Base-by-base conservation (phyloP, 2,113 vertebrate genomes). In the Amblyopsis rosae region DNA sequence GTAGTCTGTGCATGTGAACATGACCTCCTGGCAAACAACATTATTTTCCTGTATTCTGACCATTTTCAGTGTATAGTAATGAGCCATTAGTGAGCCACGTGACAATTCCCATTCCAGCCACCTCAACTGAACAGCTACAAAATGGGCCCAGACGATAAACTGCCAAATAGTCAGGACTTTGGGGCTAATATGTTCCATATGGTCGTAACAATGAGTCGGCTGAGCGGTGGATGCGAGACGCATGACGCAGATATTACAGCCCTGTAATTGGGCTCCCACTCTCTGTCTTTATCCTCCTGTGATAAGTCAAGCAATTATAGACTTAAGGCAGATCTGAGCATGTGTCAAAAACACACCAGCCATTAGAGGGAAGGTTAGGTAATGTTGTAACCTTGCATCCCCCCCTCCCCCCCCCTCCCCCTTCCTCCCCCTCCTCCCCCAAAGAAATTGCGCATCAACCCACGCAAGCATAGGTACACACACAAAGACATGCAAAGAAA, bases 291-390 rank as follows among this genome's bases (percentile, higher is more conserved):
- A 65, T 56, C n/a, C 12, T 55, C 65, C 63, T 64, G 54, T 60
- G 59, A 72, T 86, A 77, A 87, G 86, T 89, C 80, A 83, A 33
- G 67, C 35, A 65, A 55, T 79, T 75, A 72, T 47, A 54, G 54
- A 49, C 41, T 26, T 56, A n/a, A 10, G 46, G 50, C 3, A 26
- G n/a, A 58, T 32, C 50, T 62, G 8, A 47, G 65, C 67, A 46
- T n/a, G 62, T 68, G 62, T 69, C 57, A 69, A 62, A 71, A 33
- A 59, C 48, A 65, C 61, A 48, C 46, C 65, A 7, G 12, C 26
- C 45, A 1, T 68, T 26, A 59, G 59, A 67, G 8, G 33, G 26
- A 33, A 47, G 65, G 72, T 48, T 17, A 48, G 65, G 72, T 48
- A 26, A 48, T 1, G 1, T 11, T 11, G 69, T 19, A 15, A 49